Conservation (phyloP, 2,888 invertebrate genomes). For the Lysandra bellargus region DNA sequence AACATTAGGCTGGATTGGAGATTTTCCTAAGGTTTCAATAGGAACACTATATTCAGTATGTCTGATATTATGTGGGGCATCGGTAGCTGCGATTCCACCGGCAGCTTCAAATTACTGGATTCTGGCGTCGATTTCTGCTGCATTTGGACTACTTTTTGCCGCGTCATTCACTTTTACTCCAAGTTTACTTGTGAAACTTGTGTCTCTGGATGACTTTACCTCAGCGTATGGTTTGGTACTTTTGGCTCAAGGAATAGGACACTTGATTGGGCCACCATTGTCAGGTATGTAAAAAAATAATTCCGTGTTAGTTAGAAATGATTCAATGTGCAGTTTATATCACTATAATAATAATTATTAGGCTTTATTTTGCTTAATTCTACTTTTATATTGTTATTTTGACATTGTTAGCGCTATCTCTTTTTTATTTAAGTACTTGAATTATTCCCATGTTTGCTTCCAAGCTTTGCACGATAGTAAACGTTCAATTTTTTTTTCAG, state of each 20-base stretch:
- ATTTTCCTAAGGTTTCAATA: slow-evolving; percentile 90
- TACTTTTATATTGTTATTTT: no score
- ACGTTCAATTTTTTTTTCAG: slow-evolving; percentile 76
- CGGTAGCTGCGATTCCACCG: slow-evolving; percentile 82
- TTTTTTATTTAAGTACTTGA: no score
- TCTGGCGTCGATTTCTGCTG: slow-evolving; percentile 76
- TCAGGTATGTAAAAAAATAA: slow-evolving; percentile 81
- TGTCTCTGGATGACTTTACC: slow-evolving; percentile 94
- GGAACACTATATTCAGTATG: slow-evolving; percentile 91
- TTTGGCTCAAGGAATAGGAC: slow-evolving; percentile 95
- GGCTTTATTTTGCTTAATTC: no score
- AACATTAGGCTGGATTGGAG: slow-evolving; percentile 93
- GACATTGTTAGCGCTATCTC: no score
- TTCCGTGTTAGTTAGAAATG: not conserved
- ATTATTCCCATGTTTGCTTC: no score
- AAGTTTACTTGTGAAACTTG: slow-evolving; percentile 91
- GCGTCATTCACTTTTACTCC: slow-evolving; percentile 96
- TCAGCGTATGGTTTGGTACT: slow-evolving; percentile 94
- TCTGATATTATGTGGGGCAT: slow-evolving; percentile 84
- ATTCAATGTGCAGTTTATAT: not conserved
- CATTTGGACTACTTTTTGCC: slow-evolving; percentile 94
- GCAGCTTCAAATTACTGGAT: slow-evolving; percentile 73
- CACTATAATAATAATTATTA: no score
- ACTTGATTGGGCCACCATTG: slow-evolving; percentile 94
- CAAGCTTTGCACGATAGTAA: no score